Conservation (phyloP, 2,797 vertebrate species). For the Chelmon rostratus region DNA sequence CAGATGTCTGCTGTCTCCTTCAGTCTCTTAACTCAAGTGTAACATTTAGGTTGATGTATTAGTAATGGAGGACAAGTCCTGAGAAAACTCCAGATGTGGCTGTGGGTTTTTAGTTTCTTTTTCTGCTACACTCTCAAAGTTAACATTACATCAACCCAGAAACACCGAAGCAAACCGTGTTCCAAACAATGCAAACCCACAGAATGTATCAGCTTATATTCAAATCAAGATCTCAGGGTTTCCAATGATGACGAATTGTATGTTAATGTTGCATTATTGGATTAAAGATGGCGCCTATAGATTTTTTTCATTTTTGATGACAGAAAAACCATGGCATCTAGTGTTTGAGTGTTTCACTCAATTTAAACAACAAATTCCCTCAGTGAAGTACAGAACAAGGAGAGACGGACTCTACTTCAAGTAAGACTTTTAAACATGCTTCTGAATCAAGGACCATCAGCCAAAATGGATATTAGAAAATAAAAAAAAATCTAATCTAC, state of each 20-base stretch:
- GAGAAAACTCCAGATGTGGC: too few species aligned
- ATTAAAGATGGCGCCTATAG: not conserved
- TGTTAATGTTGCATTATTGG: not conserved
- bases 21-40: too few species aligned
- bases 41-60: too few species aligned
- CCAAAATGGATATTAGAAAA: not conserved
- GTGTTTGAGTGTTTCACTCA: not conserved
- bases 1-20: too few species aligned
- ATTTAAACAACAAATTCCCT: not conserved
- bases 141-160: too few species aligned
- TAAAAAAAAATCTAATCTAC: not conserved
- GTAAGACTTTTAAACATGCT: not conserved
- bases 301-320: not conserved
- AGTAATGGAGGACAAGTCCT: too few species aligned
- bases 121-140: too few species aligned
- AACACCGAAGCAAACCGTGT: too few species aligned
- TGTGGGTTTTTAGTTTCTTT: too few species aligned
- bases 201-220: not conserved
- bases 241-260: not conserved
- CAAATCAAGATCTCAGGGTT: not conserved
- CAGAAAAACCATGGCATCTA: not conserved
- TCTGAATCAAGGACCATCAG: not conserved
- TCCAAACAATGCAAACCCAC: not conserved
- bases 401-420: too few species aligned
- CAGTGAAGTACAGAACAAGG: not conserved